Base-by-base conservation (phyloP, 2,113 vertebrate genomes). In the Pseudorhombus dupliciocellatus region DNA sequence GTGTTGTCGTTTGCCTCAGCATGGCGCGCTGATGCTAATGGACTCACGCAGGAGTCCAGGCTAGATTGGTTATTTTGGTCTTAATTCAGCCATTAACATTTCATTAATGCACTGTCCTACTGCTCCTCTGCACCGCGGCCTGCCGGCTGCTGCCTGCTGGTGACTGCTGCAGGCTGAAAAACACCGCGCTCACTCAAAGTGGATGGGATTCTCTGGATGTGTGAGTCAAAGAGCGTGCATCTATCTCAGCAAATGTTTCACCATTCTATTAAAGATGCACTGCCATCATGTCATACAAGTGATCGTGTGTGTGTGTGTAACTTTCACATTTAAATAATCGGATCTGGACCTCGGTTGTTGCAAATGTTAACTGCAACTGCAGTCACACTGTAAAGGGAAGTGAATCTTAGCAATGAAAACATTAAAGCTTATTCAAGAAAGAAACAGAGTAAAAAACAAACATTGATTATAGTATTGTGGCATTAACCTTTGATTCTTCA, bases 81-180 rank as follows among this genome's bases (percentile, higher is more conserved):
- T 94, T 96, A 96, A 97, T 96, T 96, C 95, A 93, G 94, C 95
- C 97, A 99, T 99, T 99, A 99, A 96, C 95, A 94, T 96, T 97
- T 95, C 96, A 95, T 97, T 99, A 98, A 97, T 95, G 93, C 91
- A 93, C 91, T 65, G 93, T 94, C 96, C 95, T 96, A 92, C 95
- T 93, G 92, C 93, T 95, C 86, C 93, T 62, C 66, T 57, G 80
- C 84, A 18, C 78, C 92, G 66, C 89, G 84, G 92, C 84, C 73
- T 93, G 92, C 85, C 90, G 93, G 93, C 93, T 89, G 84, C 92
- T 40, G 81, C 73, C 93, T 94, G 95, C 95, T 96, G 96, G 95
- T 96, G 94, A 92, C 90, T 89, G 92, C 91, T 87, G 88, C 81
- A 34, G 77, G 84, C 86, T 70, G 72, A 73, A 72, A 31, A 74